Percentiles rank a stretch among this genome's conserved stretches.
These are phyloP conservation scores for Rhodophaea formosa DNA, from an alignment of 2,888 invertebrate species.

Conservation along the genomic window DNA sequence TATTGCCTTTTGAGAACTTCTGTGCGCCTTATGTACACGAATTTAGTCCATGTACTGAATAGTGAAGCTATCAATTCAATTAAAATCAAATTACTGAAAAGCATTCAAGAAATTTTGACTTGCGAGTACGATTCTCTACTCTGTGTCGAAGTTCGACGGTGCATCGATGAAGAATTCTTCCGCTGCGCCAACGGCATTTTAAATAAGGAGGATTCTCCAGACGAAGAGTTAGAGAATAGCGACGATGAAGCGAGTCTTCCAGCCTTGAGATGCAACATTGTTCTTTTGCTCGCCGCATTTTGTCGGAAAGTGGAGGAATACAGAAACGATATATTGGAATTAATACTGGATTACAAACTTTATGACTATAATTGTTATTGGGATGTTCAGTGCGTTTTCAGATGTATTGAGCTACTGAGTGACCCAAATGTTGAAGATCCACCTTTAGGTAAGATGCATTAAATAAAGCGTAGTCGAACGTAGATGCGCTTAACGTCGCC, in stretches of 20 bases:
- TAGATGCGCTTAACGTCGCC: no score
- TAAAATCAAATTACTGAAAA: slow-evolving; percentile 47
- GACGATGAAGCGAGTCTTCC: slow-evolving; percentile 49
- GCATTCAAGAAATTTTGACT: slow-evolving; percentile 44
- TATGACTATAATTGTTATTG: slow-evolving; percentile 51
- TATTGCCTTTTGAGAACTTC: slow-evolving; percentile 38
- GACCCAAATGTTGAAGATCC: slow-evolving; percentile 43
- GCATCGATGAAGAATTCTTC: slow-evolving; percentile 54
- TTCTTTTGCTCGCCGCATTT: slow-evolving; percentile 59
- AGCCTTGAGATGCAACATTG: slow-evolving; percentile 54
- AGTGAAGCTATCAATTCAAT: slow-evolving; percentile 30
- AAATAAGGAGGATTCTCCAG: slow-evolving; percentile 44
- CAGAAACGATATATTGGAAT: slow-evolving; percentile 57
- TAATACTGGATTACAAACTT: slow-evolving; percentile 55
- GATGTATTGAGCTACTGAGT: slow-evolving; percentile 54
- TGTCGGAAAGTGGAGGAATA: slow-evolving; percentile 52
- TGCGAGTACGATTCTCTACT: slow-evolving; percentile 45
- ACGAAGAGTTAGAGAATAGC: slow-evolving; percentile 42
- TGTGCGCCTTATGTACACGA: slow-evolving; percentile 41
- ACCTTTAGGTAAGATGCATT: slow-evolving; percentile 26
- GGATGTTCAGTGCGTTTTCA: slow-evolving; percentile 56
- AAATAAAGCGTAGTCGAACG: neutral
- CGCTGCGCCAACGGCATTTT: slow-evolving; percentile 55
- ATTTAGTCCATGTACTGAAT: slow-evolving; percentile 41
- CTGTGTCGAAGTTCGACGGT: slow-evolving; percentile 41